Base-by-base conservation (phyloP, 2,888 invertebrate species). In the Tiliacea citrago region DNA sequence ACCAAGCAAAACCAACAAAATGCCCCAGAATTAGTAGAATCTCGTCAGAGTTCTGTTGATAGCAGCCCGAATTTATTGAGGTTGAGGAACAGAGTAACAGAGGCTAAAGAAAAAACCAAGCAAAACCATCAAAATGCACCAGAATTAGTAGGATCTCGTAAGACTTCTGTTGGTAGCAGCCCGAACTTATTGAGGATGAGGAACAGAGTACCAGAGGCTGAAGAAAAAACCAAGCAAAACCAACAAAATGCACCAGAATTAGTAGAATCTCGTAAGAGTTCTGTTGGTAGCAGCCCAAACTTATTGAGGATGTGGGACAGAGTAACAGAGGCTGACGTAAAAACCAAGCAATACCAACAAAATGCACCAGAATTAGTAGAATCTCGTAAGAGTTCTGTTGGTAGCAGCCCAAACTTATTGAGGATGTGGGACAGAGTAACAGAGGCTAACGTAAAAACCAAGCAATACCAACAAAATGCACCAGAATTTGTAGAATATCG, bases 381-480 rank as follows among this genome's bases (percentile, higher is more conserved):
- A 1, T 89, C 91, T 5, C 85, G 92, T 13, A 89, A 89, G 57
- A 84, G 84, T 13, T 93, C 93, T 1, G n/a, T 86, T 10, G 86
- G 62, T 9, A 29, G 29, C 29, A 29, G 29, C 29, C 29, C 42
- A 1, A 42, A 9, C 42, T 8, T 9, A 7, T 42, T 51, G 9
- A 51, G 29, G 29, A 3, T 29, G 29, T 2, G 29, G 29, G 3
- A 47, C 0, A 73, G 67, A 42, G 58, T 57, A 29, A 51, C 9
- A 51, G 55, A 55, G 55, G 2, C 55, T 55, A 5, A 47, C 42
- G 42, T 24, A 10, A 66, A 57, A 57, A 35, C 18, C 8, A 39
- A 35, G 12, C 45, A 16, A 65, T 65, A 4, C 10, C 39, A 60
- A 47, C 13, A 18, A 39, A 57, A 68, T 4, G 45, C 21, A 21